These are phyloP conservation scores for Heteropelma amictum DNA, from an alignment of 2,888 invertebrate genomes.

Conservation along the genomic window DNA sequence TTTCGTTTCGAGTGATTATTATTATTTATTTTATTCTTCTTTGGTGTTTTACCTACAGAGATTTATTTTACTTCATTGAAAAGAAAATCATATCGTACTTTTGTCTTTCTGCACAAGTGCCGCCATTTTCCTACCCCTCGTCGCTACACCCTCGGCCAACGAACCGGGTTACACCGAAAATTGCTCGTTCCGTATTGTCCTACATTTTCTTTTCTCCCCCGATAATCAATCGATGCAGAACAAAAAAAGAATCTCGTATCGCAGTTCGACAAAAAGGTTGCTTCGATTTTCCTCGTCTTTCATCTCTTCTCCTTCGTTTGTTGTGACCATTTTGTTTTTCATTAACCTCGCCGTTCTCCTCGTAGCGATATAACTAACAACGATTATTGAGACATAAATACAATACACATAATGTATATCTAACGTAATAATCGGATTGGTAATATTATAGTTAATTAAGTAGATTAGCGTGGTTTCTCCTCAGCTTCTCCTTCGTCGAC, in stretches of 20 bases:
- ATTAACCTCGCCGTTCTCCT: slow-evolving; percentile 49
- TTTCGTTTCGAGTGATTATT: slow-evolving; percentile 15
- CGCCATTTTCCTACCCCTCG: slow-evolving; percentile 15
- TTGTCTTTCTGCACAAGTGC: slow-evolving; percentile 34
- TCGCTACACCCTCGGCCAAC: background rate
- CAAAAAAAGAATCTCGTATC: slow-evolving; percentile 28
- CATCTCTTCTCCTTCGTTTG: slow-evolving; percentile 17
- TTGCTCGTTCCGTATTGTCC: too few relatives aligned
- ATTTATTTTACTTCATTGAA: slow-evolving; percentile 6
- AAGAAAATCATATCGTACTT: slow-evolving; percentile 32
- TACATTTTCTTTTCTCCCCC: background rate
- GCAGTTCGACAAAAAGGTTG: slow-evolving; percentile 38
- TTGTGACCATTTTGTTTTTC: background rate
- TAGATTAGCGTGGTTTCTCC: slow-evolving; percentile 68
- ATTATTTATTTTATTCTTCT: background rate
- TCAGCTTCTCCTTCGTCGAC: slow-evolving; percentile 32
- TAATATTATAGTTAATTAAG: slow-evolving; percentile 68
- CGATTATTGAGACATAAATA: slow-evolving; percentile 76
- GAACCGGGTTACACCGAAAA: too few relatives aligned
- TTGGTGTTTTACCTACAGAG: slow-evolving; percentile 9
- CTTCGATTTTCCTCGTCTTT: slow-evolving; percentile 1
- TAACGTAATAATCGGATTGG: slow-evolving; percentile 73
- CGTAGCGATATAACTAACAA: slow-evolving; percentile 74
- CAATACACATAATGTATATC: slow-evolving; percentile 74
- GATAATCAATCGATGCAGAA: slow-evolving; percentile 20